Evolutionary conservation across 1,140 invertebrate species (phyloP).

Genomic region (Drosophila eugracilis): DNA sequence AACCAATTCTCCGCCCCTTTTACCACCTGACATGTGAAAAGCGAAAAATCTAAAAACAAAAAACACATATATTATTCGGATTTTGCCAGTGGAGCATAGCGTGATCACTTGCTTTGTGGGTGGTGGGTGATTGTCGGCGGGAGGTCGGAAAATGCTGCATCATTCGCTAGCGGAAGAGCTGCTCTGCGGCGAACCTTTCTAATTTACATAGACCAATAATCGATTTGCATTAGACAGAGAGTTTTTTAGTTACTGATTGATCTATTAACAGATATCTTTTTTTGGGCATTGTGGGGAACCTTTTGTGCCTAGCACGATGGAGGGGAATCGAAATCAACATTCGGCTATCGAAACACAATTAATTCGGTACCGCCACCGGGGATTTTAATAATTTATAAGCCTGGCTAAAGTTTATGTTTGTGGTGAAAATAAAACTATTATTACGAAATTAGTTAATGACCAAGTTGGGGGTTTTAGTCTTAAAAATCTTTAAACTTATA

Average conservation of each 20-base stretch:
- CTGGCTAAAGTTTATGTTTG: no score
- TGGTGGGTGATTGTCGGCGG: not conserved
- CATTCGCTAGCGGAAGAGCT: slow-evolving; percentile 31
- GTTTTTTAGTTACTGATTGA: slow-evolving; percentile 19
- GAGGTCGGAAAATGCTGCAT: slow-evolving; percentile 18
- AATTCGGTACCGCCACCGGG: slow-evolving; percentile 6
- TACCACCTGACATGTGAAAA: slow-evolving; percentile 14
- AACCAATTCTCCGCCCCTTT: slow-evolving; percentile 36
- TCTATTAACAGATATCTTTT: slow-evolving; percentile 26
- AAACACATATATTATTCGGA: slow-evolving; percentile 9
- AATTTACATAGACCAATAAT: slow-evolving; percentile 35
- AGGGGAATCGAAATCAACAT: slow-evolving; percentile 14
- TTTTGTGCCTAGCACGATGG: slow-evolving; percentile 37
- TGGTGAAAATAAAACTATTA: not conserved
- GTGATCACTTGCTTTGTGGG: slow-evolving; percentile 8
- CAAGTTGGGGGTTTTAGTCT: no score
- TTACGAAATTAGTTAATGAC: no score
- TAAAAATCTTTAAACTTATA: no score
- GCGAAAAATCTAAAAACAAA: slow-evolving; percentile 19
- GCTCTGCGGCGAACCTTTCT: slow-evolving; percentile 10
- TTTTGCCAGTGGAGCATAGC: slow-evolving; percentile 28
- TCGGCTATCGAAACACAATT: slow-evolving; percentile 17
- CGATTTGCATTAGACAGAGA: slow-evolving; percentile 7
- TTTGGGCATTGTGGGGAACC: slow-evolving; percentile 6
- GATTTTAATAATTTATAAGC: slow-evolving; percentile 1